phyloP scores from a whole-genome alignment of 2,113 vertebrate species.

The Eretmochelys imbricata region DNA sequence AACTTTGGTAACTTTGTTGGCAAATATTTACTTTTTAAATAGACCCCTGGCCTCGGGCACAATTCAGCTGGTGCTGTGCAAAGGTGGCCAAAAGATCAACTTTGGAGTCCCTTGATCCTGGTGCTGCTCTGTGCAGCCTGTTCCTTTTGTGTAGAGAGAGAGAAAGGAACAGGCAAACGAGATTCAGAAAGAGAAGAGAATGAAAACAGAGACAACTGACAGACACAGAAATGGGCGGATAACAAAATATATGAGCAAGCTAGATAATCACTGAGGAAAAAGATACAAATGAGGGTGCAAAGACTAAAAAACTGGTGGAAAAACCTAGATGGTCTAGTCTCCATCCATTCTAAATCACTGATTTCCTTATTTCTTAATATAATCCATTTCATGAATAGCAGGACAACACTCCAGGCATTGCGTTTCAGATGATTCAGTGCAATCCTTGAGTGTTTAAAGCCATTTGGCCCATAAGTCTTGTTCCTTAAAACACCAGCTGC shows the following conservation, averaged over 20 bases:
- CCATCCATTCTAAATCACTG: background rate
- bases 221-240: background rate
- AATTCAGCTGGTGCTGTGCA: fast-evolving
- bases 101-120: background rate
- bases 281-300: background rate
- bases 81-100: background rate
- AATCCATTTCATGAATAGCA: background rate
- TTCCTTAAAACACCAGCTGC: background rate
- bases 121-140: background rate
- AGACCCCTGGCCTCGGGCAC: background rate
- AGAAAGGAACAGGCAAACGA: constrained; percentile 36
- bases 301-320: background rate
- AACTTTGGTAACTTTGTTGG: background rate
- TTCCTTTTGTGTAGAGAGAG: background rate
- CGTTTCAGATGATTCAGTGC: background rate
- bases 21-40: background rate
- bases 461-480: too few species aligned
- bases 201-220: background rate
- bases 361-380: background rate
- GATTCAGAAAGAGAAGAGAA: background rate
- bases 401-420: background rate
- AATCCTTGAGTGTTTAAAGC: background rate
- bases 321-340: background rate
- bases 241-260: background rate
- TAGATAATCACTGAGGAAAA: constrained; percentile 17